Percentiles rank a stretch among this genome's conserved stretches.
Conservation (phyloP, 2,113 vertebrate species). For the Arvicanthis niloticus region DNA sequence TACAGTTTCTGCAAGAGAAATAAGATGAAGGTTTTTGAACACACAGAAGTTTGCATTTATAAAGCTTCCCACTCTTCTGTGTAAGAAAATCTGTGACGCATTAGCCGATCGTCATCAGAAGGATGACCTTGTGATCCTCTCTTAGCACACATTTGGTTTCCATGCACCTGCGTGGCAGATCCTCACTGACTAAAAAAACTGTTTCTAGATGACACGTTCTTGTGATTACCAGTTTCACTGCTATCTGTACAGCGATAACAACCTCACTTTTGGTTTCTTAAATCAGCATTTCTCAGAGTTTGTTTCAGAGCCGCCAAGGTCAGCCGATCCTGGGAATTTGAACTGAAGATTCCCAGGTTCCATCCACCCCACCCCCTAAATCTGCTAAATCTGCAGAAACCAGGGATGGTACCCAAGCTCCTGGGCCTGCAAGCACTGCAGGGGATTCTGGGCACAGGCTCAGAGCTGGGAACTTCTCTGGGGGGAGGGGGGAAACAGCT, state of each 20-base stretch:
- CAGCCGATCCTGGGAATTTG: background rate
- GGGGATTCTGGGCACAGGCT: no score
- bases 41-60: background rate
- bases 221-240: background rate
- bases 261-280: background rate
- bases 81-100: background rate
- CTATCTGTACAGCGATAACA: background rate
- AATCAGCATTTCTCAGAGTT: background rate
- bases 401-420: no score
- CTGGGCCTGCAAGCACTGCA: background rate
- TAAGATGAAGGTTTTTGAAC: background rate
- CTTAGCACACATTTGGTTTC: background rate
- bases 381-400: background rate
- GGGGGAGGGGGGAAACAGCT: background rate
- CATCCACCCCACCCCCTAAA: background rate
- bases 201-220: background rate
- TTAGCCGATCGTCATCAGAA: background rate
- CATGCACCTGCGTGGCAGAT: background rate
- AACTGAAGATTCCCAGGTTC: background rate
- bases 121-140: accelerated
- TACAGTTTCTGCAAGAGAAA: background rate
- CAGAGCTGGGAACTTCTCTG: background rate
- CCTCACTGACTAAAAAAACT: background rate
- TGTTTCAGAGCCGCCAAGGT: background rate
- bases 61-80: background rate